Conservation (phyloP, 2,888 invertebrate genomes). For the Drosophila pegasa region DNA sequence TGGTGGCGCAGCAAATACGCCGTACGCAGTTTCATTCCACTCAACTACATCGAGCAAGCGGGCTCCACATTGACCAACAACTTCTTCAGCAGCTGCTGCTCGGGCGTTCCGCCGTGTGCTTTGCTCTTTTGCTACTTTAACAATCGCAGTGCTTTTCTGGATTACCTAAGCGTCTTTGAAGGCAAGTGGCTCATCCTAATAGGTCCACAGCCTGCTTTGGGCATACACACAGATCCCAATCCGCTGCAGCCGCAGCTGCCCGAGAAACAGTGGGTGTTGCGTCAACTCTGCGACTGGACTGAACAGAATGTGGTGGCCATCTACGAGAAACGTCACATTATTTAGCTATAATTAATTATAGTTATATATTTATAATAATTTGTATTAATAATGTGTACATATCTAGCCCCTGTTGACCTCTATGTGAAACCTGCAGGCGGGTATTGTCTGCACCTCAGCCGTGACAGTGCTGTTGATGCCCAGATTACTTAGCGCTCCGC, state of each 20-base stretch:
- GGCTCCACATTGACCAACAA: constrained; percentile 43
- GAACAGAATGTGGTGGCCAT: constrained; percentile 89
- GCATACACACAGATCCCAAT: constrained; percentile 89
- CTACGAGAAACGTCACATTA: constrained; percentile 84
- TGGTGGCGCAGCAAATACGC: constrained; percentile 94
- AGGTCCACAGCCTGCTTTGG: constrained; percentile 88
- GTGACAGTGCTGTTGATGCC: constrained; percentile 97
- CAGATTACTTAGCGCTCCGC: constrained; percentile 97
- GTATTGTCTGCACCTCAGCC: constrained; percentile 96
- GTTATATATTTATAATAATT: constrained; percentile 23
- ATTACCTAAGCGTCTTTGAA: constrained; percentile 88
- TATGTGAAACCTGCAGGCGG: constrained; percentile 96
- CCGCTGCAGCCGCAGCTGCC: constrained; percentile 88
- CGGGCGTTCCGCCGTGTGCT: constrained; percentile 83
- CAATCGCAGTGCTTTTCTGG: constrained; percentile 88
- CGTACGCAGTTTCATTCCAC: constrained; percentile 89
- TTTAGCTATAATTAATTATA: constrained; percentile 19
- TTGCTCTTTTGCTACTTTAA: constrained; percentile 94
- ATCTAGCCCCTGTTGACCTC: constrained; percentile 90
- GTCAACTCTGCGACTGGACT: constrained; percentile 87
- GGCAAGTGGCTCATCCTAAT: constrained; percentile 90
- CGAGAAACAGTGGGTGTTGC: constrained; percentile 86
- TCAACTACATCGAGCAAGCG: constrained; percentile 86
- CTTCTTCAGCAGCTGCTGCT: constrained; percentile 85
- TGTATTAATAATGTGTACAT: constrained; percentile 16